These are phyloP conservation scores for Papilio machaon DNA, from an alignment of 1,140 invertebrate genomes.

Conservation along the genomic window DNA sequence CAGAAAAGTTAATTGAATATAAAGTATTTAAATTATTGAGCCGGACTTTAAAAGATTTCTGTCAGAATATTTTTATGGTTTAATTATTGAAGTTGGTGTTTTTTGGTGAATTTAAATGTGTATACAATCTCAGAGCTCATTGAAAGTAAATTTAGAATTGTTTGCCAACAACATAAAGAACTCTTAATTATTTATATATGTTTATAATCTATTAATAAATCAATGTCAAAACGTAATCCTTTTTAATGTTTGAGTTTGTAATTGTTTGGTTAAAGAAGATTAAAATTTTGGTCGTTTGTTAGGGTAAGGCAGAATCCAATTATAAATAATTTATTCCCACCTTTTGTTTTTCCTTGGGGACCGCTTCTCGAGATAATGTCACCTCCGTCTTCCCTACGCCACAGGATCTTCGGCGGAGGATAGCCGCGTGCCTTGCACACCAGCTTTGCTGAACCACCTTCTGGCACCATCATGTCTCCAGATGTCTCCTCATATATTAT, in stretches of 20 bases:
- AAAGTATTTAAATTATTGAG: background rate
- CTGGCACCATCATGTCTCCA: slow-evolving; percentile 94
- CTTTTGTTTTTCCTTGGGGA: slow-evolving; percentile 86
- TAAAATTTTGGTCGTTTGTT: slow-evolving; percentile 21
- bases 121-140: background rate
- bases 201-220: background rate
- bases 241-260: slow-evolving; percentile 40
- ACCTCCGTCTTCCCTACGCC: slow-evolving; percentile 93
- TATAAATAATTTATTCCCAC: slow-evolving; percentile 69
- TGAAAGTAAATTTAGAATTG: background rate
- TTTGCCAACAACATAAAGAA: background rate
- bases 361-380: slow-evolving; percentile 89
- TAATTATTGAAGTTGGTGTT: background rate
- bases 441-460: slow-evolving; percentile 93
- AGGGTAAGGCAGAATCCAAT: slow-evolving; percentile 18
- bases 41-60: background rate
- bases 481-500: slow-evolving; percentile 94
- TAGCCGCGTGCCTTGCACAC: slow-evolving; percentile 93
- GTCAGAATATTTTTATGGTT: background rate
- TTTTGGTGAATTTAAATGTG: background rate
- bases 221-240: slow-evolving; percentile 12
- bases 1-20: slow-evolving; percentile 13
- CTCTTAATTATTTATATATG: background rate
- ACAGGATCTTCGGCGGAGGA: slow-evolving; percentile 91
- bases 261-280: slow-evolving; percentile 39